Conservation (phyloP, 1,140 invertebrate genomes). For the Orchestia grillus region DNA sequence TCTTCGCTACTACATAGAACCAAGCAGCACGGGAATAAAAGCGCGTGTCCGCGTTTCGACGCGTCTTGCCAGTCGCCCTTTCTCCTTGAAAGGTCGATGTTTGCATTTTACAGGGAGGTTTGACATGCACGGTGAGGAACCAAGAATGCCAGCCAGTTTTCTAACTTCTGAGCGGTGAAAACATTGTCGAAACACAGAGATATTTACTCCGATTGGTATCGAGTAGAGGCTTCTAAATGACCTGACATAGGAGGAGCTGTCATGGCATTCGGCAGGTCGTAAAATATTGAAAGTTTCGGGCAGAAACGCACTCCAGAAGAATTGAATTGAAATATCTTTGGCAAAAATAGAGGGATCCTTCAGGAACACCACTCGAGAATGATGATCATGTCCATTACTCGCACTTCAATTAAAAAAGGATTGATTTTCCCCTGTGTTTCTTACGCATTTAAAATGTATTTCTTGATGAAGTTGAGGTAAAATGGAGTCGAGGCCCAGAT, state of each 20-base stretch:
- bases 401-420: not conserved
- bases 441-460: not conserved
- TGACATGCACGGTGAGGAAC: not conserved
- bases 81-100: not conserved
- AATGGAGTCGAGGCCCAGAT: too few relatives aligned
- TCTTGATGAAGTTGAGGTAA: not conserved
- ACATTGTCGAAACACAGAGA: not conserved
- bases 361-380: not conserved
- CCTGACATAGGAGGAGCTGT: not conserved
- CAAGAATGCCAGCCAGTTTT: not conserved
- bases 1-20: not conserved
- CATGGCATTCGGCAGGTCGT: not conserved
- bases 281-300: not conserved
- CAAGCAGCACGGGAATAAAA: not conserved
- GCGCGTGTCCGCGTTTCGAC: not conserved
- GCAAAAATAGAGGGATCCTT: not conserved
- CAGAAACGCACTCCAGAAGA: not conserved
- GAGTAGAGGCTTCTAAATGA: not conserved
- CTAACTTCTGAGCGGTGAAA: not conserved
- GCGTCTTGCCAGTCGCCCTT: not conserved
- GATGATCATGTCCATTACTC: not conserved
- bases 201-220: not conserved
- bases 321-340: not conserved
- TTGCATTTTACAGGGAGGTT: not conserved
- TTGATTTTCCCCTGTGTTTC: not conserved